Conservation (phyloP, 2,888 invertebrate species). For the Eutolmus rufibarbis region DNA sequence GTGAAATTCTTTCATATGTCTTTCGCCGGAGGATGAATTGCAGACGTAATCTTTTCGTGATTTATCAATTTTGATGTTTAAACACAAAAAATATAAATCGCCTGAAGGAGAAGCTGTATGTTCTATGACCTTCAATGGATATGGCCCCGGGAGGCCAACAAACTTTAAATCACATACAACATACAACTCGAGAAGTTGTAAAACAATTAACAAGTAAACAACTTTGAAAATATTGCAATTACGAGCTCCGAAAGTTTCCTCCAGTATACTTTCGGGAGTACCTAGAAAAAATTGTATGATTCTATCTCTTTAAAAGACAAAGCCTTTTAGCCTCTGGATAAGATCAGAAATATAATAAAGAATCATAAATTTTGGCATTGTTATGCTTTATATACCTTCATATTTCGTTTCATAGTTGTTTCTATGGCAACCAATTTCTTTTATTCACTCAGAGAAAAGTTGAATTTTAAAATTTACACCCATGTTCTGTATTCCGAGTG, state of each 20-base stretch:
- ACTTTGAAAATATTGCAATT: neutral
- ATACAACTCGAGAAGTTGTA: neutral
- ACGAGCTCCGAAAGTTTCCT: neutral
- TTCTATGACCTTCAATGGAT: neutral
- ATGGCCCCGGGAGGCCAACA: neutral
- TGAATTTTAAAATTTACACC: too few species aligned
- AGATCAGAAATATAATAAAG: too few species aligned
- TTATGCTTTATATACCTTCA: too few species aligned
- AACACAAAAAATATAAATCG: neutral
- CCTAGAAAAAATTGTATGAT: neutral
- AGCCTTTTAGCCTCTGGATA: neutral
- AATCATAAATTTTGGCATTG: too few species aligned
- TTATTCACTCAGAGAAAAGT: too few species aligned
- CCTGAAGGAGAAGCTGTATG: neutral
- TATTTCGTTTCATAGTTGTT: too few species aligned
- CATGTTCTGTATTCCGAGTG: too few species aligned
- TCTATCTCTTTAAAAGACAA: neutral
- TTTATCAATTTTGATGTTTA: neutral
- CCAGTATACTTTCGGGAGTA: neutral
- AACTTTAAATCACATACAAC: neutral
- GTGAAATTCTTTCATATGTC: neutral
- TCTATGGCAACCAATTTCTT: too few species aligned
- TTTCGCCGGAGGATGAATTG: neutral
- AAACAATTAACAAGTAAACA: neutral
- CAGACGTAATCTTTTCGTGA: neutral